Base-by-base conservation (phyloP, 2,888 invertebrate genomes). In the Melanostoma mellinum region DNA sequence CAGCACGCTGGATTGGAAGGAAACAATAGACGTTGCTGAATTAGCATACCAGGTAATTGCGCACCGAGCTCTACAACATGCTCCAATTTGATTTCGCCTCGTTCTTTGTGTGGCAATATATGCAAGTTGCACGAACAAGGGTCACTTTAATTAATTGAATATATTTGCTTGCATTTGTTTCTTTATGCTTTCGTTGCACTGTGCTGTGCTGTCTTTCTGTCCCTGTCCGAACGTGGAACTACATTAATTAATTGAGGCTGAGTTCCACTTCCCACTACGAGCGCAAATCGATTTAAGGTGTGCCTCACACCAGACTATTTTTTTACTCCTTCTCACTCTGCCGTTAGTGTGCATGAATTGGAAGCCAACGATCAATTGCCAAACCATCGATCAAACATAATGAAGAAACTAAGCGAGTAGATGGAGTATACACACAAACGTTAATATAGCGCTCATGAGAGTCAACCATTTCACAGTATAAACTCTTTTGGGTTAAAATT, bases 101-200 rank as follows among this genome's bases (percentile, higher is more conserved):
- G 56, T 68, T 63, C 44, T 50, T 68, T 68, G 52, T 46, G 44
- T 53, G 38, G 67, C 8, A 60, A 52, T 50, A 55, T 44, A 76
- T 69, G 63, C 68, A 69, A 77, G 77, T 63, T 78, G 46, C 58
- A 73, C 65, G 73, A 82, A 82, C 82, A 82, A 69, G 82, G 82
- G 78, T 82, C 82, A 82, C 78, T 82, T 82, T 78, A 82, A 82
- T 82, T 74, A 78, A 82, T 82, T 82, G 69, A 82, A 82, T 82
- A 65, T 78, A 82, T 82, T 78, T 78, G 58, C 68, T 78, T 78
- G 69, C 82, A 78, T 78, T 82, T 74, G 61, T 73, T 68, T 79
- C 50, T 73, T 55, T 55, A 6, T 58, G 68, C 52, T 63, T 44
- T 42, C 65, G 38, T 56, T 58, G 74, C 46, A 0, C n/a, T 69